These are phyloP conservation scores for Tarsius wallacei DNA, from an alignment of 2,797 vertebrate genomes.

Conservation along the genomic window DNA sequence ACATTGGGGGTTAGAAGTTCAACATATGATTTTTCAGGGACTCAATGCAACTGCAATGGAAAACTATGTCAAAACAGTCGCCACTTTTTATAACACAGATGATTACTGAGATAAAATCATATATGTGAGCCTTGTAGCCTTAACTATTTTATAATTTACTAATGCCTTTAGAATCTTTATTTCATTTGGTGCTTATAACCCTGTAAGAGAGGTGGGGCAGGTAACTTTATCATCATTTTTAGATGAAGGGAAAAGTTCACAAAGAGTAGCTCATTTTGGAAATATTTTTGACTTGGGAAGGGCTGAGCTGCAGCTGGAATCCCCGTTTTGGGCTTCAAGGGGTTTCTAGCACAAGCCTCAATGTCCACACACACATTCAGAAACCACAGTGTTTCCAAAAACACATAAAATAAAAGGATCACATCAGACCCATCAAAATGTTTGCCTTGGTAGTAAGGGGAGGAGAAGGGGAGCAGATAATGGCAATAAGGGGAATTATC, in stretches of 20 bases:
- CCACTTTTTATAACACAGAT: background rate
- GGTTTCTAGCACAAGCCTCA: background rate
- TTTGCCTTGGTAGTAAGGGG: background rate
- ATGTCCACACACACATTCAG: background rate
- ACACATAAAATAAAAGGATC: background rate
- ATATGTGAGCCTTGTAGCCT: background rate
- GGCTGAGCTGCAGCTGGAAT: too few relatives aligned
- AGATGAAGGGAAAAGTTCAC: background rate
- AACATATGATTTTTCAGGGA: background rate
- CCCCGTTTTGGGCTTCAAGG: fast-evolving
- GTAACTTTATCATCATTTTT: background rate
- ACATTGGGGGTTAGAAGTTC: background rate
- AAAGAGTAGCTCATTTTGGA: background rate
- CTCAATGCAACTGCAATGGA: background rate
- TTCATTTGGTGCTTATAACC: background rate
- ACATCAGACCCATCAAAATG: background rate
- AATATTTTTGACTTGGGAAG: background rate
- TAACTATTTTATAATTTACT: background rate
- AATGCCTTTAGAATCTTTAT: background rate
- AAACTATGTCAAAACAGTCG: background rate
- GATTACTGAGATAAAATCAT: background rate
- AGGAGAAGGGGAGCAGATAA: background rate
- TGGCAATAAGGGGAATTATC: background rate
- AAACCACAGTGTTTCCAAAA: background rate
- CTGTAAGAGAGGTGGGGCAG: background rate